Percentiles rank a stretch among this genome's conserved stretches.
These are phyloP conservation scores for Ceyx erithaca DNA, from an alignment of 2,797 vertebrate species.

Conservation along the genomic window DNA sequence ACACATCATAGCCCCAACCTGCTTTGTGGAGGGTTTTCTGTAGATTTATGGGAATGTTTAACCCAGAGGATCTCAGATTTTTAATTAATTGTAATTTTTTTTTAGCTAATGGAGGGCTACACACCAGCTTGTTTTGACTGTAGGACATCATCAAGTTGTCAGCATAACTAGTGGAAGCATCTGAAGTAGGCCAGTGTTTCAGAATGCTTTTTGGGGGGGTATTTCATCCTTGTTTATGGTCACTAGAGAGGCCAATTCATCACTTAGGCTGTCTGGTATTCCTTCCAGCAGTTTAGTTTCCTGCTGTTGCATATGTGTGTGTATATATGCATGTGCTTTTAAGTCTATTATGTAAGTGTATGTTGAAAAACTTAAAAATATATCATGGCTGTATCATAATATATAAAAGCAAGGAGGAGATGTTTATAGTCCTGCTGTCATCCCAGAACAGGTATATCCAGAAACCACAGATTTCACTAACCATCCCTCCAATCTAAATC, in stretches of 20 bases:
- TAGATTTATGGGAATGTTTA: background rate
- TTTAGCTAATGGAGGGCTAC: background rate
- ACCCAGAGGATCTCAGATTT: background rate
- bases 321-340: background rate
- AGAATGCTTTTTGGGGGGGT: background rate
- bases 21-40: background rate
- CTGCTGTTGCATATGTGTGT: background rate
- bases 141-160: background rate
- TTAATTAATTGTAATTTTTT: background rate
- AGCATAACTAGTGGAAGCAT: background rate
- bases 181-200: background rate
- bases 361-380: constrained; percentile 3
- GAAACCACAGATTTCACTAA: background rate
- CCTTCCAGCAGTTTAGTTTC: background rate
- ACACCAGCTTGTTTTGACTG: rapidly evolving
- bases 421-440: background rate
- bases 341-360: background rate
- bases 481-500: background rate
- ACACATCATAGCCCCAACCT: background rate
- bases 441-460: background rate
- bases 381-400: background rate
- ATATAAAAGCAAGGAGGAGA: background rate
- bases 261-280: background rate
- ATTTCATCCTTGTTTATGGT: background rate
- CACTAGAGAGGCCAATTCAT: background rate